Evolutionary conservation across 2,797 vertebrate species (phyloP).

Genomic region (Podarcis siculus): DNA sequence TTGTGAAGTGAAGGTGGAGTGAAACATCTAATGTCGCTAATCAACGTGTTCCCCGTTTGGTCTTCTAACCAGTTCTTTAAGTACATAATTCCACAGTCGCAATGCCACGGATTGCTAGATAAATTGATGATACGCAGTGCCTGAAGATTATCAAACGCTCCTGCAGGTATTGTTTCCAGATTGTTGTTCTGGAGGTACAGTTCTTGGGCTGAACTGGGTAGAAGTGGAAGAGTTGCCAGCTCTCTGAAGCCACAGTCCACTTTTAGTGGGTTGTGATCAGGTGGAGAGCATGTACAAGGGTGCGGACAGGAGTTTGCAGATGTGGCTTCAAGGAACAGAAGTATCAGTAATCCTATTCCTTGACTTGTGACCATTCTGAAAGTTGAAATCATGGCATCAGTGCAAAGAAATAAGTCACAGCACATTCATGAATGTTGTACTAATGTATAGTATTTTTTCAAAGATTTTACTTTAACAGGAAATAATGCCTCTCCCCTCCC

Average conservation of each 20-base stretch:
- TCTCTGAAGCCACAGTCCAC: slow-evolving; percentile 79
- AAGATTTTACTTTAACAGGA: neutral
- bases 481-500: neutral
- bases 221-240: slow-evolving; percentile 66
- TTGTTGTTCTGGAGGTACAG: slow-evolving; percentile 77
- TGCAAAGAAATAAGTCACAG: neutral
- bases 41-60: slow-evolving; percentile 57
- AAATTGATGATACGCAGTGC: slow-evolving; percentile 74
- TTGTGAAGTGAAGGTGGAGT: slow-evolving; percentile 72
- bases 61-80: slow-evolving; percentile 80
- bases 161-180: slow-evolving; percentile 75
- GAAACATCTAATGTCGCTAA: slow-evolving; percentile 69
- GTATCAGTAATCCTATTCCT: slow-evolving; percentile 66
- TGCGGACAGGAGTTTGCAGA: slow-evolving; percentile 15
- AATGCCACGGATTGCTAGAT: slow-evolving; percentile 83
- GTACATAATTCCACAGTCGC: slow-evolving; percentile 83
- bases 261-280: slow-evolving; percentile 51
- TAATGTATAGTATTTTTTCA: neutral
- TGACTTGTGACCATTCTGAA: slow-evolving; percentile 76
- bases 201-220: slow-evolving; percentile 74
- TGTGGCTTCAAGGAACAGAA: slow-evolving; percentile 69
- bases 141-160: slow-evolving; percentile 77
- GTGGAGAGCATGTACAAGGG: slow-evolving; percentile 69
- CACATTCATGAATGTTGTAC: neutral
- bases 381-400: slow-evolving; percentile 9